A percentile compares a stretch with the other conserved stretches of the same genome.
phyloP scores from a whole-genome alignment of 2,797 vertebrate species.

The Rallus crepitans region DNA sequence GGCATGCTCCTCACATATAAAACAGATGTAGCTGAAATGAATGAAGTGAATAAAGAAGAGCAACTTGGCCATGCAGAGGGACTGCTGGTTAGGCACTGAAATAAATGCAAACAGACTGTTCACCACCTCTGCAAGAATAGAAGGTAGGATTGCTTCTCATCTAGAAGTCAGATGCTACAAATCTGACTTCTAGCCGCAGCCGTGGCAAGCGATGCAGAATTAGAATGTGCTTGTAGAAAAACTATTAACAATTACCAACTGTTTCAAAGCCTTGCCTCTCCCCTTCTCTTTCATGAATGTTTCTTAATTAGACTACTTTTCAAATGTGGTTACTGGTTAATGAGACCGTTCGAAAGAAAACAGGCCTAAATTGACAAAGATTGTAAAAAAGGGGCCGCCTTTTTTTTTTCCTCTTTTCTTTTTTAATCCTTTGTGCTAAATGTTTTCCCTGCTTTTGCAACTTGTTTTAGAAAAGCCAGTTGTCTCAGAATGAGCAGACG shows the following conservation, averaged over 20 bases:
- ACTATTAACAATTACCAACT: neutral
- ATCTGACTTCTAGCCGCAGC: neutral
- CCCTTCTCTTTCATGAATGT: neutral
- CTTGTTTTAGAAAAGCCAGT: neutral
- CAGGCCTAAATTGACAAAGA: neutral
- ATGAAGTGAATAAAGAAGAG: neutral
- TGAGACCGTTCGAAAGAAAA: neutral
- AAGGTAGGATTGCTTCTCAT: neutral
- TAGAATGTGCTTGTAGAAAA: neutral
- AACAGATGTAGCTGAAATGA: neutral
- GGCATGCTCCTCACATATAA: neutral
- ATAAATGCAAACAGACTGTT: neutral
- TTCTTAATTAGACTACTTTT: constrained; percentile 16
- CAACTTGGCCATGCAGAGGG: neutral
- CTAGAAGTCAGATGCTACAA: neutral
- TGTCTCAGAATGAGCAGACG: neutral
- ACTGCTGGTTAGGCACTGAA: neutral
- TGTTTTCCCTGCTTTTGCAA: neutral
- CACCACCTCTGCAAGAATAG: neutral
- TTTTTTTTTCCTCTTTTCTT: neutral
- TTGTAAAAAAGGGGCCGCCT: neutral
- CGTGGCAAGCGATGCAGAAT: neutral
- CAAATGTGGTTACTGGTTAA: constrained; percentile 9
- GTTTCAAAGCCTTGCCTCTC: neutral
- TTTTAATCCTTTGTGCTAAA: neutral